Evolutionary conservation across 2,113 vertebrate species (phyloP).

Genomic region (Passer domesticus): DNA sequence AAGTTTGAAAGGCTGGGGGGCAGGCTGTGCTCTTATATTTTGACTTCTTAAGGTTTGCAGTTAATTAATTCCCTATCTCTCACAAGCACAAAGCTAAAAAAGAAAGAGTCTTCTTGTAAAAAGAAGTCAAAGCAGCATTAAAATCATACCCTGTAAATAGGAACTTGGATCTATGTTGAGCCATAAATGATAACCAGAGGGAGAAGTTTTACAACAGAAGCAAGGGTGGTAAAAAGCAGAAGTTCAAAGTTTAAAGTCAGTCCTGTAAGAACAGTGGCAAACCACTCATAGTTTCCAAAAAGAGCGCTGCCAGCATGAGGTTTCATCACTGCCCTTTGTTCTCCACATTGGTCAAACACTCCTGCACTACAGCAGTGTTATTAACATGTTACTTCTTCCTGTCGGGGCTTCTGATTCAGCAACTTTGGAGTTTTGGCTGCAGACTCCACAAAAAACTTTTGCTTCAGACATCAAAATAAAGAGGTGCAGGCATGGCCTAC

Average conservation of each 20-base stretch:
- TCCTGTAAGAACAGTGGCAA: background rate
- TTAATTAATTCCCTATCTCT: background rate
- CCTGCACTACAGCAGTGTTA: background rate
- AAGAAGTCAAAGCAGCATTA: background rate
- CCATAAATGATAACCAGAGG: background rate
- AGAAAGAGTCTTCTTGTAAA: background rate
- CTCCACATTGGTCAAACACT: background rate
- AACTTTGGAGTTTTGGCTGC: background rate
- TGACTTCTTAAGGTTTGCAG: background rate
- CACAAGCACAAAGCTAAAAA: background rate
- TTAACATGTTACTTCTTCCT: background rate
- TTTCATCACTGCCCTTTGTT: background rate
- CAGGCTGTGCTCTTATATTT: background rate
- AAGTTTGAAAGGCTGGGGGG: background rate
- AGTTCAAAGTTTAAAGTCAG: background rate
- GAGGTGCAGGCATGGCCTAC: background rate
- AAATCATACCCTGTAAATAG: background rate
- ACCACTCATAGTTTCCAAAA: background rate
- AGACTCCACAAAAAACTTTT: background rate
- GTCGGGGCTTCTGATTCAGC: background rate
- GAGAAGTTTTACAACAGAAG: background rate
- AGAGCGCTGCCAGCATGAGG: accelerated
- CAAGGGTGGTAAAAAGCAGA: background rate
- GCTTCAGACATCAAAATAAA: background rate
- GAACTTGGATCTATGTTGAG: background rate